Conservation (phyloP, 2,113 vertebrate species). For the Pagrus major region DNA sequence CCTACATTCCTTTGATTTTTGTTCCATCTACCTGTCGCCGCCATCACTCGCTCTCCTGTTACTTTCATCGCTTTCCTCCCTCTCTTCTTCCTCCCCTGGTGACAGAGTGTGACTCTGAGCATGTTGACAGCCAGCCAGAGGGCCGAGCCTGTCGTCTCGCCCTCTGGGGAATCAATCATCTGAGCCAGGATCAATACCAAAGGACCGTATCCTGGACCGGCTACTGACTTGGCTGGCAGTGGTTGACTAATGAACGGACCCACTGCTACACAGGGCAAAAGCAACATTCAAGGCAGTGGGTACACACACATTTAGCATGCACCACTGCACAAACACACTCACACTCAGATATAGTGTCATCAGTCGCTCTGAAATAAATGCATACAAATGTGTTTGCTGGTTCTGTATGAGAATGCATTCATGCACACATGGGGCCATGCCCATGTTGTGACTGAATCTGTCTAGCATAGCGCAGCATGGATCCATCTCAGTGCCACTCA, state of each 20-base stretch:
- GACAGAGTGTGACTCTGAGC: conserved; percentile 57
- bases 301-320: conserved; percentile 42
- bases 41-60: neutral
- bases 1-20: neutral
- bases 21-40: conserved; percentile 5
- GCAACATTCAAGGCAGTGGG: conserved; percentile 34
- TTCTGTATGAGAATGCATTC: conserved; percentile 35
- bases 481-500: conserved; percentile 5
- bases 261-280: conserved; percentile 41
- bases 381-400: conserved; percentile 30
- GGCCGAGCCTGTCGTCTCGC: conserved; percentile 16
- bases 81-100: conserved; percentile 30
- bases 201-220: conserved; percentile 47
- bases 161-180: conserved; percentile 72
- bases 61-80: neutral
- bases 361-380: conserved; percentile 32
- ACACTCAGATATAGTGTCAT: conserved; percentile 11
- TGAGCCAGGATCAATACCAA: conserved; percentile 71
- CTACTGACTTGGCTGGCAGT: conserved; percentile 48
- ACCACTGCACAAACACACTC: conserved; percentile 36
- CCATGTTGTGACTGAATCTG: neutral
- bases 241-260: conserved; percentile 56
- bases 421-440: neutral
- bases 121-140: conserved; percentile 62
- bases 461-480: neutral